Evolutionary conservation across 2,797 vertebrate species (phyloP), one percentile per base, ranked within the genome.

Genomic region (Poecilia picta): DNA sequence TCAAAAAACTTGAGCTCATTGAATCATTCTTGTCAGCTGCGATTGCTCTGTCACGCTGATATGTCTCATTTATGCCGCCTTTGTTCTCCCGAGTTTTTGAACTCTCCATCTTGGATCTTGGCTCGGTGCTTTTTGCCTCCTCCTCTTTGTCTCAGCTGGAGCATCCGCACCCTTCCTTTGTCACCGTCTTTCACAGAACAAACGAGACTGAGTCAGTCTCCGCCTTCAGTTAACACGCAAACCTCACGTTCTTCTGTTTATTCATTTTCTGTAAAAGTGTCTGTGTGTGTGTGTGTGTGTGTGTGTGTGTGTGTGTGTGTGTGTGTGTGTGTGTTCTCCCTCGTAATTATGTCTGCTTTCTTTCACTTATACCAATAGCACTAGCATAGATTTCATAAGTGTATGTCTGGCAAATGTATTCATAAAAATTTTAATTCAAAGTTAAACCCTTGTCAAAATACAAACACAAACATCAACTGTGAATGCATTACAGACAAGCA

Each of bases 51-150:
- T 87, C 82, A 47, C 72, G 73, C 81, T 81, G 83, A 84, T 86
- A 87, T 76, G 76, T 85, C 85, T 92, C 81, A 92, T 91, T 91
- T 84, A 86, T 83, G 75, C 59, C 66, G 70, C 72, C 89, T 89
- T 94, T 93, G 85, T 89, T 91, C 87, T 80, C 78, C 73, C 75
- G 88, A 85, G 88, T 93, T 77, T 88, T 88, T 91, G 86, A 92
- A 87, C 87, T 85, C 75, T 76, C 78, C 81, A 81, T 89, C 83
- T 90, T 91, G 93, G 90, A 93, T 93, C 89, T 90, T 25, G 55
- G 75, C 81, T 88, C 77, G 13, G 57, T 77, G 81, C 83, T 87
- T 28, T 86, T 89, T 78, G 80, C 82, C 85, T 86, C 81, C 77
- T 85, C 72, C 80, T 90, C 85, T 85, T 83, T 45, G 53, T 83